Evolutionary conservation across 2,113 vertebrate species (phyloP).

Genomic region (Mustelus asterias): DNA sequence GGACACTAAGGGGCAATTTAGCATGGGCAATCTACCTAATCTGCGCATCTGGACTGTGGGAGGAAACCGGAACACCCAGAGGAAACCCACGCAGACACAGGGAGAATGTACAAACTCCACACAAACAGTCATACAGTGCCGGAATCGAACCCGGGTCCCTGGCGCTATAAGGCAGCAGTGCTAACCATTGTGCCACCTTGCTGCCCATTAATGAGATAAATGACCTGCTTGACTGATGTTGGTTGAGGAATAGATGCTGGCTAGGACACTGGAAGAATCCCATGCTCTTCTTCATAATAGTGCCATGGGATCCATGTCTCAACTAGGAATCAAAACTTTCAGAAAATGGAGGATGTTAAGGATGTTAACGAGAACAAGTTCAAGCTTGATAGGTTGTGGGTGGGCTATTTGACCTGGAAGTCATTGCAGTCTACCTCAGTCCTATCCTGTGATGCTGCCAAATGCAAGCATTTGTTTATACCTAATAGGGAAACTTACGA

Average conservation of each 20-base stretch:
- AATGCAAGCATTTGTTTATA: neutral
- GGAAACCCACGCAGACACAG: no score
- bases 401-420: neutral
- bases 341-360: neutral
- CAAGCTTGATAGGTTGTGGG: neutral
- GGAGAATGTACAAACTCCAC: no score
- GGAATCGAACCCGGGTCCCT: no score
- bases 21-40: no score
- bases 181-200: no score
- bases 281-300: neutral
- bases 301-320: neutral
- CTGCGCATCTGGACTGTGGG: no score
- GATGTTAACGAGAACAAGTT: neutral
- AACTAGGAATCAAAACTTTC: neutral
- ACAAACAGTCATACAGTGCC: no score
- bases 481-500: no score
- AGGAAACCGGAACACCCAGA: no score
- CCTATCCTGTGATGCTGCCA: neutral
- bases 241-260: neutral
- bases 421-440: neutral
- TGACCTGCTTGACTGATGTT: neutral
- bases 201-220: neutral
- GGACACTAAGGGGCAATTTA: no score
- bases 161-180: no score
- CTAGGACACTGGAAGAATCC: neutral